phyloP scores from a whole-genome alignment of 2,797 vertebrate species.

The Protonibea diacanthus region DNA sequence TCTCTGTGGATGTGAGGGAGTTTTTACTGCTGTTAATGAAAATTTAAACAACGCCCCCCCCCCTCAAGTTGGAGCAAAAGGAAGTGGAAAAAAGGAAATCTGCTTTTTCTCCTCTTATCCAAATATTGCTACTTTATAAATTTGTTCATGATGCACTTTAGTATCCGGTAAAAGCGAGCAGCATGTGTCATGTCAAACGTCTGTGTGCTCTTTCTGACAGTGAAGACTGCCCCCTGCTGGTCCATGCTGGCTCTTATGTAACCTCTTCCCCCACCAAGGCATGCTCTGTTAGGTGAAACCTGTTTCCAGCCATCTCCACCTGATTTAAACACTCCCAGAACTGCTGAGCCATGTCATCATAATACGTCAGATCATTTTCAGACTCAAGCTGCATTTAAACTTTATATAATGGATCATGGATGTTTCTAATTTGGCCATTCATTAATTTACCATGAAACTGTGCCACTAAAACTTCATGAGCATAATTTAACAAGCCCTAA shows the following conservation, averaged over 20 bases:
- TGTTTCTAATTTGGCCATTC: neutral
- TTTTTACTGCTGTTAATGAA: constrained; percentile 51
- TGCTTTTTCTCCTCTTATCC: constrained; percentile 15
- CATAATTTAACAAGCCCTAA: no score
- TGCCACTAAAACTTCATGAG: neutral
- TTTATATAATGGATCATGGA: neutral
- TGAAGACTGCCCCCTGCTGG: constrained; percentile 56
- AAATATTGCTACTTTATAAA: constrained; percentile 38
- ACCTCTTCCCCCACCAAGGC: neutral
- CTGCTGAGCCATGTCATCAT: neutral
- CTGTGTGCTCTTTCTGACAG: neutral
- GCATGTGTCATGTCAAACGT: neutral
- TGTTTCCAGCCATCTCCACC: constrained; percentile 12
- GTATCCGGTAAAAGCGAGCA: constrained; percentile 7
- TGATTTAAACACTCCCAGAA: neutral
- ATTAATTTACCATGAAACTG: neutral
- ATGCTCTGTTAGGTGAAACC: neutral
- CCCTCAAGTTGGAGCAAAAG: neutral
- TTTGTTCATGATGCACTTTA: constrained; percentile 9
- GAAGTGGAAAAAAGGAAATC: constrained; percentile 17
- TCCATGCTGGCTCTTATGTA: neutral
- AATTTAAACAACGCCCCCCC: constrained; percentile 47
- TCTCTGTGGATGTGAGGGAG: constrained; percentile 57
- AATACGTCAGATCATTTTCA: neutral
- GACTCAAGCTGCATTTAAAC: neutral